Evolutionary conservation across 2,797 vertebrate genomes (phyloP).

Genomic region (Urophycis tenuis): DNA sequence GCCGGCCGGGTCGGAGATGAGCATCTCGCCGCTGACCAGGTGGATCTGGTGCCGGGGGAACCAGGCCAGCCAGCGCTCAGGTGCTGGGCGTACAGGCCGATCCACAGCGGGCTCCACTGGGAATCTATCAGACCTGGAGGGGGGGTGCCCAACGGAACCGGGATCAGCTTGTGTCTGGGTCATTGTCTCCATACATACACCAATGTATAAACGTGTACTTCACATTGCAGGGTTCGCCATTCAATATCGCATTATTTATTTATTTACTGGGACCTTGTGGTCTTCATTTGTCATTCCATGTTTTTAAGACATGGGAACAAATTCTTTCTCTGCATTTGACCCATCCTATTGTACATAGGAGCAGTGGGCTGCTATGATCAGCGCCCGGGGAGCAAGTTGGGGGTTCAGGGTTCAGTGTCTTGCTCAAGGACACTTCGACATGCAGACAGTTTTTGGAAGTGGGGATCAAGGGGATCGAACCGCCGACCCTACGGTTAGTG

Average conservation of each 20-base stretch:
- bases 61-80: slow-evolving; percentile 75
- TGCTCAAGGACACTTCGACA: too few relatives aligned
- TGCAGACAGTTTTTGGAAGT: too few relatives aligned
- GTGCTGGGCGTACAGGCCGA: slow-evolving; percentile 77
- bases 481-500: too few relatives aligned
- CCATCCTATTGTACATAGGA: too few relatives aligned
- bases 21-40: slow-evolving; percentile 74
- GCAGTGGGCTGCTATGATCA: too few relatives aligned
- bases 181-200: background rate
- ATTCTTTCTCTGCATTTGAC: too few relatives aligned
- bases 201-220: background rate
- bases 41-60: slow-evolving; percentile 76
- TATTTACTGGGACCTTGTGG: too few relatives aligned
- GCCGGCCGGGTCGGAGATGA: slow-evolving; percentile 73
- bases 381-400: too few relatives aligned
- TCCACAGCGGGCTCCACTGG: slow-evolving; percentile 77
- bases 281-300: too few relatives aligned
- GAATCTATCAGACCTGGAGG: slow-evolving; percentile 68
- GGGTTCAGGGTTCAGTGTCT: too few relatives aligned
- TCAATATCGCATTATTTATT: background rate
- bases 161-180: background rate
- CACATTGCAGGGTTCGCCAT: background rate
- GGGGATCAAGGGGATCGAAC: too few relatives aligned
- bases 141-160: background rate
- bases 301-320: too few relatives aligned